Base-by-base conservation (phyloP, 2,113 vertebrate species). In the Ranitomeya variabilis region DNA sequence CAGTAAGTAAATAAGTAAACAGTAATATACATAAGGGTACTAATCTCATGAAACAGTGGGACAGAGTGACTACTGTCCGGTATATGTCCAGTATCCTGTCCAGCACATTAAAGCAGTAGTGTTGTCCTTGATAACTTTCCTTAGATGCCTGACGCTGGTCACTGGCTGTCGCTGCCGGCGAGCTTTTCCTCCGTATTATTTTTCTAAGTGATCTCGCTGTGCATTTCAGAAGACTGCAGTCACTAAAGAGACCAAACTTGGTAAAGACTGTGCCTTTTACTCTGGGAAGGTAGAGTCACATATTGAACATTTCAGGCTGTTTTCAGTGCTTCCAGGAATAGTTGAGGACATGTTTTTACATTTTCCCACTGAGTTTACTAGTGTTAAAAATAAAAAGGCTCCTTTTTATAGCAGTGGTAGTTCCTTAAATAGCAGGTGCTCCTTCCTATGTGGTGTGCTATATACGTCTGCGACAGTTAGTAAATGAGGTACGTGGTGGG, bases 241-340 rank as follows among this genome's bases (percentile, higher is more conserved):
- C 37, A 9, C 79, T 80, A 31, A 59, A 37, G 79, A 81, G 55
- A 69, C 82, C 82, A 84, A 84, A 84, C 82, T 84, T 84, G 82
- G 82, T 84, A 69, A 84, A 84, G 66, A 59, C 6, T 31, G 57
- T 31, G 19, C 62, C 6, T 69, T 16, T 69, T 23, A 84, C 51
- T 81, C 80, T 62, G 57, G 80, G 80, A 81, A 81, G 57, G 26
- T 62, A 62, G 26, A 37, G 59, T 64, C 57, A 81, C 80, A 81
- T 81, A 62, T 81, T 62, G 57, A 57, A 62, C 59, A 37, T 84
- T 67, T 71, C 82, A 71, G 60, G 12, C 82, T 84, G 21, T 83
- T 83, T 82, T 67, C 11, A 21, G 45, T 64, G 54, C n/a, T 84
- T 84, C 51, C 82, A 84, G 67, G 82, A 84, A 84, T 84, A 84